Conservation (phyloP, 2,888 invertebrate species). For the Sinopyrophorus schimmeli region DNA sequence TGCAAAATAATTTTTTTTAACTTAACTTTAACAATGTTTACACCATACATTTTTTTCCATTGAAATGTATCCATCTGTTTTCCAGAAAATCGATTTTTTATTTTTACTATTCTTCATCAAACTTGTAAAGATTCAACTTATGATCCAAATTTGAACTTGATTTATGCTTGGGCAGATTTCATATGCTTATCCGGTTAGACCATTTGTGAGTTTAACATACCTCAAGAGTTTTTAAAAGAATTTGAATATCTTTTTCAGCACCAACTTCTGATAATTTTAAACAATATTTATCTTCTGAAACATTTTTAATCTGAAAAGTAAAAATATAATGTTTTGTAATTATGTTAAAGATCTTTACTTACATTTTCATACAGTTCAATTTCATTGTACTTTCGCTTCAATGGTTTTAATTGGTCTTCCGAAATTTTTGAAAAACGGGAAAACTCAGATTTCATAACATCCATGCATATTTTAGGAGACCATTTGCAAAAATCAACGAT, state of each 20-base stretch:
- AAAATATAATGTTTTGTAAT: background rate
- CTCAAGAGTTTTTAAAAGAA: slow-evolving; percentile 41
- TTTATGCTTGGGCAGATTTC: too few species aligned
- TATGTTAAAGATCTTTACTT: slow-evolving; percentile 31
- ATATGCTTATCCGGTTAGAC: too few species aligned
- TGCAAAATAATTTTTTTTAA: too few species aligned
- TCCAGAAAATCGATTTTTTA: too few species aligned
- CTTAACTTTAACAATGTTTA: too few species aligned
- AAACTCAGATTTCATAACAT: slow-evolving; percentile 58
- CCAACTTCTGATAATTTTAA: slow-evolving; percentile 61
- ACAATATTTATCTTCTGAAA: slow-evolving; percentile 63
- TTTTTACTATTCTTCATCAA: too few species aligned
- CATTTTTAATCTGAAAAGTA: slow-evolving; percentile 58
- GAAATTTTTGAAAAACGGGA: slow-evolving; percentile 56
- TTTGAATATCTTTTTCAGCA: slow-evolving; percentile 45
- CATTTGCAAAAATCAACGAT: too few species aligned
- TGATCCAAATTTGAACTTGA: too few species aligned
- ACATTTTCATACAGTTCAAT: slow-evolving; percentile 68
- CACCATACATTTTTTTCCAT: too few species aligned
- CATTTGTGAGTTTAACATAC: too few species aligned
- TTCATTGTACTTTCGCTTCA: slow-evolving; percentile 63
- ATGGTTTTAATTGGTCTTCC: slow-evolving; percentile 43
- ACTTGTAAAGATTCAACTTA: too few species aligned
- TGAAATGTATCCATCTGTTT: too few species aligned
- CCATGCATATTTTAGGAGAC: slow-evolving; percentile 61